Evolutionary conservation across 2,113 vertebrate species (phyloP), one percentile per base, ranked within the genome.

Genomic region (Poicephalus meyeri): DNA sequence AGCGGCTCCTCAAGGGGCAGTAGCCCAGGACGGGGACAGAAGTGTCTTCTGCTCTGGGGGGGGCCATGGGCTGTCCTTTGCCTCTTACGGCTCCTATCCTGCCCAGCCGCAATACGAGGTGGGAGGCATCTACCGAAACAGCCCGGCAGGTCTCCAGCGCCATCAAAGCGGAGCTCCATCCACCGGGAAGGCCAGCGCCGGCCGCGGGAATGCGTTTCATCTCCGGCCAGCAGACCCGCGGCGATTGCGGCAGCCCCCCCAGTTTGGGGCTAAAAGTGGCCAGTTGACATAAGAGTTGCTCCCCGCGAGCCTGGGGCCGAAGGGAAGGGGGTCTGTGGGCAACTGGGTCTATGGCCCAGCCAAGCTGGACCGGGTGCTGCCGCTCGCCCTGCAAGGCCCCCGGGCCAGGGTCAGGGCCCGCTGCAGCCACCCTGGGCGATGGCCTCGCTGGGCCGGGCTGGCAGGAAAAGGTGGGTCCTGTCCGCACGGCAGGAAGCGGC

Each of bases 391-490:
- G 29, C 23, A 39, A 46, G 91, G 33, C 9, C 31, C 41, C 28
- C 0, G 0, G 46, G 3, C 8, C 37, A 25, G 53, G 72, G 13
- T 47, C 60, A 41, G 35, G 10, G 26, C 29, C 6, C 16, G 53
- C 58, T 31, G 16, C n/a, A 64, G 71, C 47, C 53, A 7, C 52
- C 14, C 47, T 31, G 80, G 77, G 44, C 10, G 1, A 52, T 35
- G 64, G 64, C 58, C 53, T 52, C 41, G 37, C 72, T 37, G 28
- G 58, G 53, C 77, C 13, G 39, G 64, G 49, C 88, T 66, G 76
- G n/a, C 93, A 91, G 96, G 93, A 97, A 96, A 95, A 95, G 93
- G 96, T 93, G 91, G 87, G 84, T 87, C 87, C 77, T 39, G 61
- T 86, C 52, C 1, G 1, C 71, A 52, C 61, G 23, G 39, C 91